A percentile compares a stretch with the other conserved stretches of the same genome.
Conservation (phyloP, 92 coral and sea anemone species). For the Paramuricea clavata region DNA sequence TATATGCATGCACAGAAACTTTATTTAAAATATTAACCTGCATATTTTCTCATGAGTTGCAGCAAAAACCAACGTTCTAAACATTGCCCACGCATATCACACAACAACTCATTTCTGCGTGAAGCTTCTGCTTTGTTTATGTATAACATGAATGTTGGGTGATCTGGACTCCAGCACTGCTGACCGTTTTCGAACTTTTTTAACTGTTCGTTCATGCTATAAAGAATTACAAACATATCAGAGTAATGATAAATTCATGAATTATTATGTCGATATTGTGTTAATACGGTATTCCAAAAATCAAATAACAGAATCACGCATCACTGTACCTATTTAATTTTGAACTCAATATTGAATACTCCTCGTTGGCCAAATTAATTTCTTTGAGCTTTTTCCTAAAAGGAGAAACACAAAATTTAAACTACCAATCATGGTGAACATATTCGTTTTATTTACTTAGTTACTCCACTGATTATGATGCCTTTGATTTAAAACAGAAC, state of each 20-base stretch:
- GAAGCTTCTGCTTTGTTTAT: slow-evolving; percentile 52
- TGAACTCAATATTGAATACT: slow-evolving; percentile 3
- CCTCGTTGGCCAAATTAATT: neutral
- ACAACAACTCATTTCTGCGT: slow-evolving; percentile 47
- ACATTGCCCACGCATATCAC: slow-evolving; percentile 61
- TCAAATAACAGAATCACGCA: no score
- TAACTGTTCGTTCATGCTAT: slow-evolving; percentile 57
- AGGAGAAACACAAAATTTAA: neutral
- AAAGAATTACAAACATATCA: neutral
- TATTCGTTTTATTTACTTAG: neutral
- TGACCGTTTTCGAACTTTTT: slow-evolving; percentile 59
- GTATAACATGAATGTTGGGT: slow-evolving; percentile 45
- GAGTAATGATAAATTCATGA: neutral
- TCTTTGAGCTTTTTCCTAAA: neutral
- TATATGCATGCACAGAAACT: neutral
- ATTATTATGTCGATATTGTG: neutral
- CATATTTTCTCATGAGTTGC: slow-evolving; percentile 72
- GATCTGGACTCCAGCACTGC: slow-evolving; percentile 64
- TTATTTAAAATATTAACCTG: slow-evolving; percentile 27
- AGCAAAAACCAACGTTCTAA: slow-evolving; percentile 69
- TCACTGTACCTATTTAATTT: slow-evolving; percentile 6
- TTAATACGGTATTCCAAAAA: no score
- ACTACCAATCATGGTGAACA: neutral
- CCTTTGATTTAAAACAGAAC: neutral
- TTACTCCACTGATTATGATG: neutral